Base-by-base conservation (phyloP, 2,113 vertebrate species). In the Brachypteracias leptosomus region DNA sequence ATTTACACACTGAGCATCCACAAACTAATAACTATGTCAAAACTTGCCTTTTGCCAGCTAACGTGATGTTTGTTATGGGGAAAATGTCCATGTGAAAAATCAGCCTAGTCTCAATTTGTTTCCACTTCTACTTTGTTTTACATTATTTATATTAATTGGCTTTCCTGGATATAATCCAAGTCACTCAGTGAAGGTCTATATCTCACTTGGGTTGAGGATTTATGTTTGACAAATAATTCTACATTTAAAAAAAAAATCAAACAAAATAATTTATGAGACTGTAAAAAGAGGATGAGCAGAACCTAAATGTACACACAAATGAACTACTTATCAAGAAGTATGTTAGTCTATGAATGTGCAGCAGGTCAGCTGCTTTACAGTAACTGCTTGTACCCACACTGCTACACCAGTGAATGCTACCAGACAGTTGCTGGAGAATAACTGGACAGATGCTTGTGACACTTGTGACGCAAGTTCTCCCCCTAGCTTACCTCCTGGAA, bases 11-110 rank as follows among this genome's bases (percentile, higher is more conserved):
- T 73, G 77, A 84, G 83, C 40, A 85, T 55, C 74, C 77, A 79
- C 38, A 1, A 71, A 85, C 73, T 85, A 70, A 44, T n/a, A 93
- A 89, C 71, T 72, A 35, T 89, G 70, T 93, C 82, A 94, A 88
- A 96, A 92, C 25, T 73, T 89, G 61, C 44, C 35, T 91, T 96
- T 93, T 88, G n/a, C 5, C 33, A 76, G 44, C 24, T 58, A 77
- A 1, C 21, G 29, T 68, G 90, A 59, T 85, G 59, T 62, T 59
- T 80, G 20, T 52, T 90, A 80, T 9, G 83, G 42, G 25, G 74
- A 88, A 92, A 95, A 68, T 31, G 11, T 74, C 51, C 51, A 31
- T 4, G 1, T 83, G 79, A 92, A 90, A 89, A 85, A 80, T 58
- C 75, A 85, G 54, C 29, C 59, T 67, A 72, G 31, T 10, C 38